Conservation (phyloP, 1,140 invertebrate genomes). For the Bombus superbus region DNA sequence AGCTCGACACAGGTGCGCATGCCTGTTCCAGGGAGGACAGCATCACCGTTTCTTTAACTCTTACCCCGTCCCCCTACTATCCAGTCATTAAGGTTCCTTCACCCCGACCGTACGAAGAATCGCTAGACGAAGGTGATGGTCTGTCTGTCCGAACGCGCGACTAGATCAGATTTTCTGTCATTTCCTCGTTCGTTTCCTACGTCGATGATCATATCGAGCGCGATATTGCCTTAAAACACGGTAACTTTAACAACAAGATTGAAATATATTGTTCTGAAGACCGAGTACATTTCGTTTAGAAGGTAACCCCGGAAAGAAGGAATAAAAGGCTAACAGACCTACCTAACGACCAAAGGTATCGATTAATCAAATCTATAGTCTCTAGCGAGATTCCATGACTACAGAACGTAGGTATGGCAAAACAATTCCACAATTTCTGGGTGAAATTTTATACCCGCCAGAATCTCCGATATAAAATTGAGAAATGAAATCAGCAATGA, state of each 20-base stretch:
- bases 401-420: background rate
- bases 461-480: no score
- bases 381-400: background rate
- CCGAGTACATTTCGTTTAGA: no score
- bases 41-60: constrained; percentile 69
- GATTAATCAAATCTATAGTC: background rate
- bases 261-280: background rate
- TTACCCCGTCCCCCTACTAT: constrained; percentile 32
- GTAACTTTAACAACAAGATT: background rate
- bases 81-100: constrained; percentile 68
- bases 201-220: background rate
- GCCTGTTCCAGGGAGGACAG: constrained; percentile 65
- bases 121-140: constrained; percentile 37
- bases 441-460: no score
- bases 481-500: no score
- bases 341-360: background rate
- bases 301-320: background rate
- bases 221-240: background rate
- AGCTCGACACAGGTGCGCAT: constrained; percentile 69
- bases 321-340: background rate
- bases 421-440: background rate
- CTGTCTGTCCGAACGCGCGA: constrained; percentile 17
- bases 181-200: constrained; percentile 27
- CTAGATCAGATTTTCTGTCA: constrained; percentile 12
- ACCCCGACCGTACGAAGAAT: constrained; percentile 59